Evolutionary conservation across 2,888 invertebrate genomes (phyloP), one percentile per base, ranked within the genome.

Genomic region (Piscicola geometra): DNA sequence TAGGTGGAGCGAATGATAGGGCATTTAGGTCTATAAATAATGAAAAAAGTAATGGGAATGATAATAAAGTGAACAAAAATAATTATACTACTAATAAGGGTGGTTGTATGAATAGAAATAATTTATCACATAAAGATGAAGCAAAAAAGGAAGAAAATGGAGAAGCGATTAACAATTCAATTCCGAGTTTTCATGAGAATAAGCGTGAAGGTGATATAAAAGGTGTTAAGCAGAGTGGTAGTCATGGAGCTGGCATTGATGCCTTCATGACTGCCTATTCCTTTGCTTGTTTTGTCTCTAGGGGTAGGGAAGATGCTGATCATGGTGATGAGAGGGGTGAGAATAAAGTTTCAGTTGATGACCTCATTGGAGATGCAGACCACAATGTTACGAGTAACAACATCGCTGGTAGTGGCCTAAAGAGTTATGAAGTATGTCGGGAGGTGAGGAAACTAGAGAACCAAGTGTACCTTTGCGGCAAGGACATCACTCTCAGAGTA

Each of bases 181-280:
- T 33, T 15, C 52, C 32, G 9, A 28, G 12, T 21, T 5, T 68
- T 9, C 36, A 36, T 5, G 32, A 3, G 68, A 64, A 47, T 41
- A n/a, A 71, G 32, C 25, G 9, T 32, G 5, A 69, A 32, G 25
- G 9, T 33, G n/a, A 36, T 28, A 35, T 3, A 15, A 25, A 18
- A 18, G 64, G 32, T 15, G 32, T 50, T 69, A 41, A 32, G 21
- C 33, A 67, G 67, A 47, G 75, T 72, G 82, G 82, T 3, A 82
- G 84, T 35, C 86, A 86, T 80, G 78, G 86, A 25, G 85, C 86
- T 66, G 86, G 86, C 0, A 86, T 83, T 81, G 86, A 86, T 81
- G 85, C 86, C 0, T 86, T 86, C 78, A 86, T 86, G 86, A 86
- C 86, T 21, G 86, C 86, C 1, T 86, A 83, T 77, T 81, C 82